Evolutionary conservation across 2,113 vertebrate species (phyloP).

Genomic region (Microcebus jonahi): DNA sequence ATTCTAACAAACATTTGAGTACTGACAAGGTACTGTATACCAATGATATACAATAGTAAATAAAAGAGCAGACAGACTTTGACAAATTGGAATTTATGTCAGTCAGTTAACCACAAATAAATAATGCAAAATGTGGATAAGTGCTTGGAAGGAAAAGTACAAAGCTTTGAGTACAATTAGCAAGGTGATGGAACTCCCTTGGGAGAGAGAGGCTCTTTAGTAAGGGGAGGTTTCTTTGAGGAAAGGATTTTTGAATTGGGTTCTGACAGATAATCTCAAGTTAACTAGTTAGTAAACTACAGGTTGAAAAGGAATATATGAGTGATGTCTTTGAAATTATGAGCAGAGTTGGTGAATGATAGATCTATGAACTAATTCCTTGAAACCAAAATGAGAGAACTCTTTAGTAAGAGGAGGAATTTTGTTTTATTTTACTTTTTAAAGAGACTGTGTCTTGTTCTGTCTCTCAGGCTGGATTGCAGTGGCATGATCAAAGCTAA

Average conservation of each 20-base stretch:
- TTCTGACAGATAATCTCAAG: slow-evolving; percentile 36
- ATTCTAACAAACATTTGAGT: slow-evolving; percentile 4
- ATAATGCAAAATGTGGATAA: slow-evolving; percentile 26
- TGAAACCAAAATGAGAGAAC: background rate
- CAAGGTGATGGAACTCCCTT: background rate
- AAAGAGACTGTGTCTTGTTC: no score
- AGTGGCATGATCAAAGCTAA: no score
- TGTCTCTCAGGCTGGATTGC: no score
- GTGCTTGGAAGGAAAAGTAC: background rate
- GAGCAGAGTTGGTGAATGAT: background rate
- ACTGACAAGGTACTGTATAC: background rate
- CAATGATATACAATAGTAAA: background rate
- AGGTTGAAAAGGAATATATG: background rate
- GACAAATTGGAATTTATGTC: background rate
- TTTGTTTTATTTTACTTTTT: background rate
- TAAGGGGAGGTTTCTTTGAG: background rate
- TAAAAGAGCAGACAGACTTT: slow-evolving; percentile 18
- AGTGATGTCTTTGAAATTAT: background rate
- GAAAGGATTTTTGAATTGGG: slow-evolving; percentile 19
- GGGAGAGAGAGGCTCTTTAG: background rate
- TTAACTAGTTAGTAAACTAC: background rate
- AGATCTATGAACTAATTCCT: background rate
- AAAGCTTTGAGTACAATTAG: background rate
- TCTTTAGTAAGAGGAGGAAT: background rate
- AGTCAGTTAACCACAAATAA: slow-evolving; percentile 37